phyloP scores from a whole-genome alignment of 2,797 vertebrate species.

The Austrolebias charrua region DNA sequence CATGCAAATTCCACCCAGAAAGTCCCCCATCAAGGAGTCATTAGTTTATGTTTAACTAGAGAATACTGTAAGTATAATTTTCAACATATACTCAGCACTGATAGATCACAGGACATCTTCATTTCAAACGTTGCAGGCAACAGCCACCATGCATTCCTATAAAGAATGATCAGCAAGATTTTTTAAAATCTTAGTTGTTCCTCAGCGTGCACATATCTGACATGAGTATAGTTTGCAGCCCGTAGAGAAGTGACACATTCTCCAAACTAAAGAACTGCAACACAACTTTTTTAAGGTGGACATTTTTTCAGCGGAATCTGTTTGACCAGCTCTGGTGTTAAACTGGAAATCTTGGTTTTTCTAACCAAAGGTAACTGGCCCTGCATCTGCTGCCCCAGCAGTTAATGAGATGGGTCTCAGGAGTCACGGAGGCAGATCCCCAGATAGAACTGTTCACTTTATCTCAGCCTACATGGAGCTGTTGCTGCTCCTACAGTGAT shows the following conservation, averaged over 20 bases:
- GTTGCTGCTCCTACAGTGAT: constrained; percentile 76
- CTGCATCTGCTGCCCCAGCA: constrained; percentile 72
- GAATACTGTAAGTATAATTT: too few relatives aligned
- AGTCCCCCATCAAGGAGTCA: too few relatives aligned
- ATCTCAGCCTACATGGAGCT: constrained; percentile 72
- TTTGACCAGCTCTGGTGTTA: constrained; percentile 58
- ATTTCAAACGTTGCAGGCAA: too few relatives aligned
- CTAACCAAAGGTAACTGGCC: constrained; percentile 76
- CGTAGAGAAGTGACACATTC: constrained; percentile 19
- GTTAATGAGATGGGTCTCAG: constrained; percentile 77
- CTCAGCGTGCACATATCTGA: not conserved
- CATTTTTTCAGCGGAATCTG: constrained; percentile 40
- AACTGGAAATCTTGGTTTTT: constrained; percentile 72
- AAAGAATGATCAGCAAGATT: too few relatives aligned
- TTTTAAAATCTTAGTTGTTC: too few relatives aligned
- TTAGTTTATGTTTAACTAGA: too few relatives aligned
- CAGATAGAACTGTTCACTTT: constrained; percentile 79
- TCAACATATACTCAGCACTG: too few relatives aligned
- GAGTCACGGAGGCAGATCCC: constrained; percentile 76
- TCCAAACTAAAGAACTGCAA: constrained; percentile 4
- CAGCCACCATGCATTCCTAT: too few relatives aligned
- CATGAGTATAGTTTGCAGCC: not conserved
- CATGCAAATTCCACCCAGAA: too few relatives aligned
- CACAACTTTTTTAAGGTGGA: constrained; percentile 32
- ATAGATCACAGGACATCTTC: too few relatives aligned